Conservation (phyloP, 2,888 invertebrate species). For the Hydrotaea diabolus region DNA sequence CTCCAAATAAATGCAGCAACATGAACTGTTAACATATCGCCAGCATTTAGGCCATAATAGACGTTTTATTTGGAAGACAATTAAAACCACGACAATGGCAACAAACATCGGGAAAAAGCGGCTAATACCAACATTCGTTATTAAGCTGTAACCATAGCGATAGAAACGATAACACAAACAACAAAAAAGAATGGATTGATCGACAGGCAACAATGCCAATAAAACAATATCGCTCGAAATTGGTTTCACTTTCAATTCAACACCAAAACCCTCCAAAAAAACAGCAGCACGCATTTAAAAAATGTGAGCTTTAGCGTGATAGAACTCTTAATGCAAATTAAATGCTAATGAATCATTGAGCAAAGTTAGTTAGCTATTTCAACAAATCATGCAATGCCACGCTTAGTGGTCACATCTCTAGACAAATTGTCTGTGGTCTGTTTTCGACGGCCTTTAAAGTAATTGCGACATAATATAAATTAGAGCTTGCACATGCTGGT, state of each 20-base stretch:
- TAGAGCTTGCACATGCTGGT: no score
- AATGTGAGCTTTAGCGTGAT: conserved; percentile 14
- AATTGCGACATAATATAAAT: no score
- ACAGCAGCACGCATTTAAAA: not conserved
- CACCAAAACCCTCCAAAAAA: not conserved
- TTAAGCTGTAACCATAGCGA: conserved; percentile 22
- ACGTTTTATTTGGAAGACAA: not conserved
- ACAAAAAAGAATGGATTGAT: conserved; percentile 10
- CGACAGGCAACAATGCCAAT: conserved; percentile 20
- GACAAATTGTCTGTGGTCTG: no score
- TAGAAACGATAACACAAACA: no score
- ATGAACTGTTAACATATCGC: conserved; percentile 5
- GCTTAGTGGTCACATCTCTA: no score
- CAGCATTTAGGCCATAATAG: conserved; percentile 21
- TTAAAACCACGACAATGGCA: not conserved
- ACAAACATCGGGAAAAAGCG: not conserved
- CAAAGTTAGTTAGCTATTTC: not conserved
- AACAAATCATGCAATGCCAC: not conserved
- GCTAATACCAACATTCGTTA: not conserved
- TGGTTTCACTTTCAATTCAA: conserved; percentile 31
- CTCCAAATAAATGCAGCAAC: not conserved
- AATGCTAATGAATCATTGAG: not conserved
- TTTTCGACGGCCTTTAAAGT: no score
- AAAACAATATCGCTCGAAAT: conserved; percentile 5
- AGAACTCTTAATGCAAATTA: conserved; percentile 10